These are phyloP conservation scores for Hestina assimilis DNA, from an alignment of 1,140 invertebrate genomes.

Conservation along the genomic window DNA sequence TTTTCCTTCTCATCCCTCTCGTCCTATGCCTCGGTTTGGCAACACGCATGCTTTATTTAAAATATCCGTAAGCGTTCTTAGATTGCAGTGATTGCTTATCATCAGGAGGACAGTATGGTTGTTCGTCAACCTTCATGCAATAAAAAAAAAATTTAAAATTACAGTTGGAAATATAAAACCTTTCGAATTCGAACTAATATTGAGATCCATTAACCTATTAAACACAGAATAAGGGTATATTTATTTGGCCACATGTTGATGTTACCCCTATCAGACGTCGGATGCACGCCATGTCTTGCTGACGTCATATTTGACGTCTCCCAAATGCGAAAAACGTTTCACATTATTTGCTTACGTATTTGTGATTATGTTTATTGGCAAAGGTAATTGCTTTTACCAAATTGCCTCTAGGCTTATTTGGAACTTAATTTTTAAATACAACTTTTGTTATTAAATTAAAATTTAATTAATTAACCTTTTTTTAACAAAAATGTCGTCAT, in stretches of 20 bases:
- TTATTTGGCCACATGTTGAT: constrained; percentile 25
- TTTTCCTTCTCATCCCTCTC: too few species aligned
- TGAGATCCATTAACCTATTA: neutral
- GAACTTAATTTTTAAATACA: neutral
- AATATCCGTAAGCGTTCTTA: too few species aligned
- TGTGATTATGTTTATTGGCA: constrained; percentile 33
- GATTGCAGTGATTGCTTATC: too few species aligned
- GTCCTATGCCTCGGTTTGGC: too few species aligned
- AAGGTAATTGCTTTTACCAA: constrained; percentile 16
- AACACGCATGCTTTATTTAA: too few species aligned
- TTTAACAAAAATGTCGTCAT: neutral
- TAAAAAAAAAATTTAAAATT: neutral
- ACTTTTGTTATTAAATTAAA: neutral
- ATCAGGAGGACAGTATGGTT: too few species aligned
- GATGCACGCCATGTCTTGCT: constrained; percentile 54
- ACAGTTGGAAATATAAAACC: too few species aligned
- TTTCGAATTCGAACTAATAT: neutral
- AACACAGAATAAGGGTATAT: constrained; percentile 11
- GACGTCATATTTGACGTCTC: constrained; percentile 55
- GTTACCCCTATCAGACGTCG: constrained; percentile 69
- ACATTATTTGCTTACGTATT: constrained; percentile 30
- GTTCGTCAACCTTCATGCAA: too few species aligned
- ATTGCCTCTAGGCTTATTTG: constrained; percentile 8
- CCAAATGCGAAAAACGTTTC: constrained; percentile 40
- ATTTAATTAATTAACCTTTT: neutral